These are phyloP conservation scores for Erpornis zantholeuca DNA, from an alignment of 2,113 vertebrate genomes.

Conservation along the genomic window DNA sequence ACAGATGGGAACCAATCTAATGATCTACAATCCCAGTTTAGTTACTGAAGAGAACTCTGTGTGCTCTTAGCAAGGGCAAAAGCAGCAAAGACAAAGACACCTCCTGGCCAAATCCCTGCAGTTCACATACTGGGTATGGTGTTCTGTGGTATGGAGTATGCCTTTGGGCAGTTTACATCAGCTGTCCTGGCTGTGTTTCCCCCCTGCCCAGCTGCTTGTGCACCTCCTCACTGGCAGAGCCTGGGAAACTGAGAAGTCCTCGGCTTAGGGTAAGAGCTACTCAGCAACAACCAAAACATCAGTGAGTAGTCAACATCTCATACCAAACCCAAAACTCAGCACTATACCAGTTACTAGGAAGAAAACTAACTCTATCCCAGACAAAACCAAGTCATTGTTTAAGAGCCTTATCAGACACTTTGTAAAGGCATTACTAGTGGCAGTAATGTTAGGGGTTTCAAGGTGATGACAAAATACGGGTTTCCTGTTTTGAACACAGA, in stretches of 20 bases:
- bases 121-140: not conserved
- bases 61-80: not conserved
- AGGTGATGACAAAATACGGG: rapidly evolving
- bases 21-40: not conserved
- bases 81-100: not conserved
- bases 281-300: not conserved
- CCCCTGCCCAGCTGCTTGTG: not conserved
- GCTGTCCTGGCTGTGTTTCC: not conserved
- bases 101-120: not conserved
- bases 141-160: not conserved
- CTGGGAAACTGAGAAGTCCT: not conserved
- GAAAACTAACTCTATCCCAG: not conserved
- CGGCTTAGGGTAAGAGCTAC: not conserved
- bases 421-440: too few species aligned
- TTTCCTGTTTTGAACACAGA: not conserved
- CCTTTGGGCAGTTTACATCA: not conserved
- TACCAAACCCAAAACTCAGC: not conserved
- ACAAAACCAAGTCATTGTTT: too few species aligned
- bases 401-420: not conserved
- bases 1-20: not conserved
- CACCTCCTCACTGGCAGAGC: not conserved
- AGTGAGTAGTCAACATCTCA: not conserved
- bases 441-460: not conserved
- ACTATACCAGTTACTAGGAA: not conserved
- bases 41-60: not conserved